Conservation (phyloP, 2,888 invertebrate species). For the Orthosia cruda region DNA sequence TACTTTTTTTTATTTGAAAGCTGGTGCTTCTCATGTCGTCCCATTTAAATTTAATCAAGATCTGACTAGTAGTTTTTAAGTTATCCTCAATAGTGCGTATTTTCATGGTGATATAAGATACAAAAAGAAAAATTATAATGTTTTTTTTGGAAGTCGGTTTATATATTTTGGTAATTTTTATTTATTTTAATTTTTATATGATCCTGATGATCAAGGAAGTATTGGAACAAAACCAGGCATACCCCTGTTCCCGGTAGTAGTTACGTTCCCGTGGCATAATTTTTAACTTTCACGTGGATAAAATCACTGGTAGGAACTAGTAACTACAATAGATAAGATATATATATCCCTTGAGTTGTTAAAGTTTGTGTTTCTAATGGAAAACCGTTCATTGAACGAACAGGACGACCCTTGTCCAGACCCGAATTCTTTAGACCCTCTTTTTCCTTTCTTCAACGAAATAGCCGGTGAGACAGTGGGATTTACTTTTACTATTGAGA, state of each 20-base stretch:
- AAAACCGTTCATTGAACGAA: conserved; percentile 49
- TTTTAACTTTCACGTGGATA: not conserved
- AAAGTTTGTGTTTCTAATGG: conserved; percentile 53
- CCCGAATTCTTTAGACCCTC: conserved; percentile 33
- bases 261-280: not conserved
- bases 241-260: too few relatives aligned
- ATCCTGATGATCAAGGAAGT: too few relatives aligned
- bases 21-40: too few relatives aligned
- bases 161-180: too few relatives aligned
- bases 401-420: conserved; percentile 49
- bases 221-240: too few relatives aligned
- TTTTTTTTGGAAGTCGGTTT: not conserved
- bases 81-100: too few relatives aligned
- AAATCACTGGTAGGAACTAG: not conserved
- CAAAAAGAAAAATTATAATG: too few relatives aligned
- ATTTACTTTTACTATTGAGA: conserved; percentile 17
- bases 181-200: too few relatives aligned
- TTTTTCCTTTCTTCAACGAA: conserved; percentile 8
- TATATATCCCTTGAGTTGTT: conserved; percentile 35
- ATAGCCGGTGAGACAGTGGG: conserved; percentile 19
- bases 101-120: too few relatives aligned
- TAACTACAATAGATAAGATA: conserved; percentile 20
- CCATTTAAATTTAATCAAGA: too few relatives aligned
- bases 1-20: too few relatives aligned
- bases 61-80: too few relatives aligned